These are phyloP conservation scores for Drosophila cyrtoloma DNA, from an alignment of 2,888 invertebrate species.

Conservation along the genomic window DNA sequence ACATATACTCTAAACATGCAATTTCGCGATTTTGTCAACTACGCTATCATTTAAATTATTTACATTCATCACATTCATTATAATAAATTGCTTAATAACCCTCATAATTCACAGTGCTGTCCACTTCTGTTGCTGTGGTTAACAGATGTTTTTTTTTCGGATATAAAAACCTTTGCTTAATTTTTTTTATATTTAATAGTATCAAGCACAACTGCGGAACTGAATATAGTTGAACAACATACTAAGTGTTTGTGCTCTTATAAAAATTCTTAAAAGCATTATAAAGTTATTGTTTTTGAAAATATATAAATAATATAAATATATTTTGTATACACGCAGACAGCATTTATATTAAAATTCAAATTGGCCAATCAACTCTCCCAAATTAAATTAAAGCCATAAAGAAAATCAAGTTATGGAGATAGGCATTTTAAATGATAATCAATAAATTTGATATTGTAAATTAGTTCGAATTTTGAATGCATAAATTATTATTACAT, in stretches of 20 bases:
- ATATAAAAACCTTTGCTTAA: neutral
- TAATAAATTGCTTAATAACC: conserved; percentile 11
- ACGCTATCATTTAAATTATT: conserved; percentile 2
- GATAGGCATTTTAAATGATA: neutral
- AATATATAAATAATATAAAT: neutral
- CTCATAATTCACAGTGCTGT: neutral
- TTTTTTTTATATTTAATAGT: neutral
- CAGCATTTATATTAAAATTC: neutral
- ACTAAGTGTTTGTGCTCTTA: neutral
- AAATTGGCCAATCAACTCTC: neutral
- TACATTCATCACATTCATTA: conserved; percentile 3
- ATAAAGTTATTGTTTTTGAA: neutral
- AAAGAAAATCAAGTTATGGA: neutral
- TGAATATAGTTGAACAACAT: neutral
- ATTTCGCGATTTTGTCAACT: conserved; percentile 3
- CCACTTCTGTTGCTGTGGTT: neutral
- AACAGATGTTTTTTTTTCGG: neutral
- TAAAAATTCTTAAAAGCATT: neutral
- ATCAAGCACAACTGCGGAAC: neutral
- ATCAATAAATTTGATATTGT: neutral
- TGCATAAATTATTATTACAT: too few relatives aligned
- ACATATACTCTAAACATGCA: neutral
- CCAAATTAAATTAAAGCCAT: neutral
- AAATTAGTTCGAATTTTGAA: neutral
- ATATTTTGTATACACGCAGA: neutral